phyloP scores from a whole-genome alignment of 92 coral and sea anemone genomes.

The Ricordea florida region DNA sequence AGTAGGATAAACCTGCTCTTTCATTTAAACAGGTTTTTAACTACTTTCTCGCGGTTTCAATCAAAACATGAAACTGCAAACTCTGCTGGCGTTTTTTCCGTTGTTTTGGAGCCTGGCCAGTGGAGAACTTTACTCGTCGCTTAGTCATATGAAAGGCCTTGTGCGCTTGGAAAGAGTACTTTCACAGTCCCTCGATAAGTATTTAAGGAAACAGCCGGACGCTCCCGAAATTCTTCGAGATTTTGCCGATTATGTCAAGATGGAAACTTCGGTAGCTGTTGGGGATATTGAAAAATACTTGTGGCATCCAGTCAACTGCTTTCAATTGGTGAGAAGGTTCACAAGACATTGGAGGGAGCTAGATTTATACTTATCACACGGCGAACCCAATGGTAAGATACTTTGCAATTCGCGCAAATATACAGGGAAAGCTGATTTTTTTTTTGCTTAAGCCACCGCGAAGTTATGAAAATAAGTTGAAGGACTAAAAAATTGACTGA shows the following conservation, averaged over 20 bases:
- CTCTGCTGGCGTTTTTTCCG: not conserved
- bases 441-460: not conserved
- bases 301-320: slow-evolving; percentile 88
- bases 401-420: not conserved
- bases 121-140: slow-evolving; percentile 13
- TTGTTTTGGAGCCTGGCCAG: not conserved
- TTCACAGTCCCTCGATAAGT: slow-evolving; percentile 55
- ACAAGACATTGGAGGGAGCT: slow-evolving; percentile 76
- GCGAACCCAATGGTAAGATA: slow-evolving; percentile 64
- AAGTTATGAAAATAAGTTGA: too few species aligned
- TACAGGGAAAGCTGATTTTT: not conserved
- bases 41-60: not conserved
- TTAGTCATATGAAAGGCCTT: slow-evolving; percentile 68
- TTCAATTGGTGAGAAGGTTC: slow-evolving; percentile 77
- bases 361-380: slow-evolving; percentile 44
- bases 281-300: slow-evolving; percentile 71
- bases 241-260: slow-evolving; percentile 37
- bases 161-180: slow-evolving; percentile 68
- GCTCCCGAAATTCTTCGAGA: slow-evolving; percentile 35
- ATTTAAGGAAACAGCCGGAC: slow-evolving; percentile 36
- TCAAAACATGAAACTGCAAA: not conserved
- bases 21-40: slow-evolving; percentile 10
- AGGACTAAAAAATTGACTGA: too few species aligned
- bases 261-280: slow-evolving; percentile 22
- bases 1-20: not conserved